A percentile compares a stretch with the other conserved stretches of the same genome.
These are phyloP conservation scores for Parazoanthus atlanticus DNA, from an alignment of 92 coral and sea anemone species.

Conservation along the genomic window DNA sequence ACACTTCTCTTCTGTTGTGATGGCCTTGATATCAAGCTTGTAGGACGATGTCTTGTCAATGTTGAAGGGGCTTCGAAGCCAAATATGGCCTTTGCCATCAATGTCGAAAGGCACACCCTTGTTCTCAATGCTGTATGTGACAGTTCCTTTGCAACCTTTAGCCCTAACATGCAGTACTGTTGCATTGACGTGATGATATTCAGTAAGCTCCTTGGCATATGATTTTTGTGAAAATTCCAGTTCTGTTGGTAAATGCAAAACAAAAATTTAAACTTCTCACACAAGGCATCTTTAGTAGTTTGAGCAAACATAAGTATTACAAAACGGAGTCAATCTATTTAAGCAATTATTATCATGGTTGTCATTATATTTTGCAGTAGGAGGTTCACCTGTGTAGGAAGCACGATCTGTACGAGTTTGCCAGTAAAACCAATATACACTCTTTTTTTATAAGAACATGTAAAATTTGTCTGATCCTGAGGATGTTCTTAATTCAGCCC, in stretches of 20 bases:
- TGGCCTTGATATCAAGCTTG: conserved; percentile 67
- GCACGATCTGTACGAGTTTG: too few species aligned
- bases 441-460: too few species aligned
- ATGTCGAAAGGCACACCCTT: conserved; percentile 70
- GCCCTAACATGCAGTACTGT: conserved; percentile 83
- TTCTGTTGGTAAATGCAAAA: conserved; percentile 46
- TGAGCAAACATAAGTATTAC: too few species aligned
- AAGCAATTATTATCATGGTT: too few species aligned
- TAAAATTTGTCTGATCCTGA: too few species aligned
- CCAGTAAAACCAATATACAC: too few species aligned
- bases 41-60: conserved; percentile 45
- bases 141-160: conserved; percentile 68
- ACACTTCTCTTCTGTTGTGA: conserved; percentile 46
- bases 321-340: too few species aligned
- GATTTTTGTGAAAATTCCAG: conserved; percentile 68
- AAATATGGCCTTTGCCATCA: conserved; percentile 77
- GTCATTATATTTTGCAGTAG: too few species aligned
- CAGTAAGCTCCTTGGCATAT: conserved; percentile 86
- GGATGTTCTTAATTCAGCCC: too few species aligned
- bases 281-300: too few species aligned
- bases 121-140: conserved; percentile 67
- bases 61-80: conserved; percentile 65
- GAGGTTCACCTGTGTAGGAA: too few species aligned
- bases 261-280: not conserved
- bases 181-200: conserved; percentile 69